These are phyloP conservation scores for Drosophila melanica DNA, from an alignment of 1,140 invertebrate genomes.

Conservation along the genomic window DNA sequence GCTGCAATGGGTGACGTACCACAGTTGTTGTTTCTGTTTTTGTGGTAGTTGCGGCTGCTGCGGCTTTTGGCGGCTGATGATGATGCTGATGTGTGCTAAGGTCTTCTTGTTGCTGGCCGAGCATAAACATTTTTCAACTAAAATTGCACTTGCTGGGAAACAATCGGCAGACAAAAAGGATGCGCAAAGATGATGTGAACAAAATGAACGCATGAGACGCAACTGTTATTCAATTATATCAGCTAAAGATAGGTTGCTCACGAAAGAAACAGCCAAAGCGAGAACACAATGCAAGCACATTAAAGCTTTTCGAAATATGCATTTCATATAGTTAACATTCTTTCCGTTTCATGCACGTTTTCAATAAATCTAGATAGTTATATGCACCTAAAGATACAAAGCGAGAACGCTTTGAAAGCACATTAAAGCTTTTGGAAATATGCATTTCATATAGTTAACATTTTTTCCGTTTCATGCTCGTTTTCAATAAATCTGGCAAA, in stretches of 20 bases:
- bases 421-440: too few relatives aligned
- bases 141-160: constrained; percentile 31
- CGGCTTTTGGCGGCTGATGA: constrained; percentile 35
- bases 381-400: too few relatives aligned
- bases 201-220: neutral
- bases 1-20: constrained; percentile 48
- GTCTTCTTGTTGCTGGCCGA: constrained; percentile 20
- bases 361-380: too few relatives aligned
- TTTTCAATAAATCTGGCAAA: too few relatives aligned
- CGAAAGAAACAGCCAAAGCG: too few relatives aligned
- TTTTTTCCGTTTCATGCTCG: too few relatives aligned
- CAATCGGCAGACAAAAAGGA: constrained; percentile 8
- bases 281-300: too few relatives aligned
- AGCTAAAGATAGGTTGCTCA: neutral
- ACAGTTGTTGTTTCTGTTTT: constrained; percentile 29
- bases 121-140: constrained; percentile 37
- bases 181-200: neutral
- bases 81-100: constrained; percentile 28
- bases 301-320: too few relatives aligned
- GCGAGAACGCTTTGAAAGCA: too few relatives aligned
- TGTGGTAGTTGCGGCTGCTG: constrained; percentile 36
- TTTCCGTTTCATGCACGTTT: too few relatives aligned
- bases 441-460: too few relatives aligned
- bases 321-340: too few relatives aligned
- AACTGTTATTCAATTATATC: neutral